Evolutionary conservation across 53 echinoderm and acorn worm species (phyloP).

Genomic region (Crossaster papposus): DNA sequence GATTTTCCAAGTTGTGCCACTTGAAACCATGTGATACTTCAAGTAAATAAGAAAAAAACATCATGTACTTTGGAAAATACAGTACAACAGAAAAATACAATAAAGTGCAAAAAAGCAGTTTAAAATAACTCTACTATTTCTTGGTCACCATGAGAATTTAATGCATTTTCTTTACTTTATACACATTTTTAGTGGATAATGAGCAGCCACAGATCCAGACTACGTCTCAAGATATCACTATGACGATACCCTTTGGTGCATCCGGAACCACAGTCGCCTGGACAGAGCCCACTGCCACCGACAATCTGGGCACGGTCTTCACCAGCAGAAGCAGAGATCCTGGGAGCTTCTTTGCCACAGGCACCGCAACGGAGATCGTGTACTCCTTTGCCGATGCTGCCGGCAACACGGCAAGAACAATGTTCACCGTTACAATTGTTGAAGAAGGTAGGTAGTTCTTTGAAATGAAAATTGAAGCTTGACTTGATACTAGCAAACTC

Average conservation of each 20-base stretch:
- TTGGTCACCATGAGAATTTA: neutral
- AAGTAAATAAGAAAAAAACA: too few relatives aligned
- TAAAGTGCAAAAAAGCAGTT: too few relatives aligned
- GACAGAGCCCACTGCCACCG: conserved; percentile 66
- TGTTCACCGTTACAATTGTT: conserved; percentile 62
- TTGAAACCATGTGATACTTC: too few relatives aligned
- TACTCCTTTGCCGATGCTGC: conserved; percentile 50
- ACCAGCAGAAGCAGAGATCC: conserved; percentile 37
- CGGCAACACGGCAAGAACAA: conserved; percentile 17
- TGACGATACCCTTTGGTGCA: conserved; percentile 50
- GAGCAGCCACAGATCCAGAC: conserved; percentile 51
- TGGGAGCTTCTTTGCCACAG: conserved; percentile 49
- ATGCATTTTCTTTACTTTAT: neutral
- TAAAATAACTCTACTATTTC: too few relatives aligned
- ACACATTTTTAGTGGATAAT: conserved; percentile 51
- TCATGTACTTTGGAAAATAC: too few relatives aligned
- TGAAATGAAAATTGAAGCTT: too few relatives aligned
- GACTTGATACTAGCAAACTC: too few relatives aligned
- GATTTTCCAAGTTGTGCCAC: too few relatives aligned
- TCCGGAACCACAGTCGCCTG: conserved; percentile 49
- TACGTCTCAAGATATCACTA: conserved; percentile 1
- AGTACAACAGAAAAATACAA: too few relatives aligned
- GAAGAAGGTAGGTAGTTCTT: conserved; percentile 39
- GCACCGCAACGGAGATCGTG: neutral
- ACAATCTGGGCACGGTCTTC: conserved; percentile 55